Conservation (phyloP, 2,888 invertebrate species). For the Flexamia atlantica region DNA sequence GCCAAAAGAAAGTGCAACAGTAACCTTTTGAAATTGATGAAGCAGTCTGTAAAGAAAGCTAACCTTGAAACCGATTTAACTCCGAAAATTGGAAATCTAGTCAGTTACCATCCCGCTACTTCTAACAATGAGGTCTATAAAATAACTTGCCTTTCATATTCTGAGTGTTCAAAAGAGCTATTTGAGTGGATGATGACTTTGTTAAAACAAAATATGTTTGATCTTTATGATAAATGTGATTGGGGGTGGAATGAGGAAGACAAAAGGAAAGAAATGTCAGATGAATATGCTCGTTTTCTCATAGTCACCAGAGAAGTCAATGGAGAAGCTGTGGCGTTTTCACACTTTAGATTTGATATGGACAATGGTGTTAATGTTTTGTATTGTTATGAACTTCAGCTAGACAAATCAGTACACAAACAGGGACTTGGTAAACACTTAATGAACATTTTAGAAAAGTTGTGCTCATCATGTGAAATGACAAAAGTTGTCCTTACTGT, state of each 20-base stretch:
- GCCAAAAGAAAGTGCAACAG: slow-evolving; percentile 69
- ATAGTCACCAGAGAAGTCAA: slow-evolving; percentile 78
- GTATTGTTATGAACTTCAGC: slow-evolving; percentile 93
- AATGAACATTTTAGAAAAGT: slow-evolving; percentile 86
- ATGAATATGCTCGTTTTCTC: slow-evolving; percentile 86
- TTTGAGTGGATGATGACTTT: slow-evolving; percentile 86
- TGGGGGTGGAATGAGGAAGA: slow-evolving; percentile 90
- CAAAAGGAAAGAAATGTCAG: slow-evolving; percentile 85
- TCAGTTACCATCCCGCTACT: background rate
- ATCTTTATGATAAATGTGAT: slow-evolving; percentile 85
- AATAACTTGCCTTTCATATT: slow-evolving; percentile 6
- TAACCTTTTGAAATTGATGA: background rate
- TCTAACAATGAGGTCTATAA: slow-evolving; percentile 1
- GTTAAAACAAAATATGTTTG: slow-evolving; percentile 88
- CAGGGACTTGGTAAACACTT: slow-evolving; percentile 91
- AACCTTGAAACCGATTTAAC: slow-evolving; percentile 5
- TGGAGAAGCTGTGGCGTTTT: slow-evolving; percentile 82
- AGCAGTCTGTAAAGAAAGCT: slow-evolving; percentile 3
- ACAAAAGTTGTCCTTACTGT: slow-evolving; percentile 90
- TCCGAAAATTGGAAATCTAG: background rate
- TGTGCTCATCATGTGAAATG: slow-evolving; percentile 87
- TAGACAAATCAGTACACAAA: slow-evolving; percentile 83
- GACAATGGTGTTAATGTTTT: slow-evolving; percentile 87
- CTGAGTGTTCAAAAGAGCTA: slow-evolving; percentile 72
- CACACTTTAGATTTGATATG: slow-evolving; percentile 91